phyloP scores from a whole-genome alignment of 2,797 vertebrate genomes.

The Molothrus ater region DNA sequence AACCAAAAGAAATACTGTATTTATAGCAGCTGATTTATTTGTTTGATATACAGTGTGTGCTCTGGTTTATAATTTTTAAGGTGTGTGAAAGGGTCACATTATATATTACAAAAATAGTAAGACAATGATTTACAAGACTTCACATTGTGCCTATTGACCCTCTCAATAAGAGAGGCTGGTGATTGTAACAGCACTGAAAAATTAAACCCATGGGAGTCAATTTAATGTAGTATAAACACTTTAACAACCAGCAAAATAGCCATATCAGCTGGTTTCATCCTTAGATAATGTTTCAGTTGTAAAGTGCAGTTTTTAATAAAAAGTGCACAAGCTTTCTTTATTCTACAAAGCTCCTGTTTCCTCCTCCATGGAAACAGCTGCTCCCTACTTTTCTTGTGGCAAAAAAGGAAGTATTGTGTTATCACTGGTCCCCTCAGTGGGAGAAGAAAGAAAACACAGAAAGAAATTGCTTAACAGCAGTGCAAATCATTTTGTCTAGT shows the following conservation, averaged over 20 bases:
- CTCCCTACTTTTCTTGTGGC: neutral
- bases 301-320: slow-evolving; percentile 67
- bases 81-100: slow-evolving; percentile 71
- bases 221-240: slow-evolving; percentile 79
- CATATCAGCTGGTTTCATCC: slow-evolving; percentile 67
- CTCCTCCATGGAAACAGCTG: slow-evolving; percentile 37
- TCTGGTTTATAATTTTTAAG: slow-evolving; percentile 78
- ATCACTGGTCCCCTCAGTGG: neutral
- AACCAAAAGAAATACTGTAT: slow-evolving; percentile 69
- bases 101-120: slow-evolving; percentile 74
- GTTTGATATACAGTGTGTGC: slow-evolving; percentile 74
- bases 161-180: slow-evolving; percentile 78
- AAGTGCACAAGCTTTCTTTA: slow-evolving; percentile 57
- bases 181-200: slow-evolving; percentile 71
- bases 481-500: slow-evolving; percentile 8
- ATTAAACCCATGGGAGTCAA: slow-evolving; percentile 75
- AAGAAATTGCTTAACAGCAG: neutral
- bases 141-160: slow-evolving; percentile 79
- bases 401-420: slow-evolving; percentile 38
- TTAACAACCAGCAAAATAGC: slow-evolving; percentile 72
- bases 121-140: slow-evolving; percentile 78
- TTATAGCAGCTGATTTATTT: slow-evolving; percentile 77
- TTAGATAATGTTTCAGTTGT: slow-evolving; percentile 66
- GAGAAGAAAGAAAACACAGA: slow-evolving; percentile 13
- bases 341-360: slow-evolving; percentile 60